A percentile compares a stretch with the other conserved stretches of the same genome.
Evolutionary conservation across 1,140 invertebrate genomes (phyloP).

Genomic region (Yoshiicerus persimilis): DNA sequence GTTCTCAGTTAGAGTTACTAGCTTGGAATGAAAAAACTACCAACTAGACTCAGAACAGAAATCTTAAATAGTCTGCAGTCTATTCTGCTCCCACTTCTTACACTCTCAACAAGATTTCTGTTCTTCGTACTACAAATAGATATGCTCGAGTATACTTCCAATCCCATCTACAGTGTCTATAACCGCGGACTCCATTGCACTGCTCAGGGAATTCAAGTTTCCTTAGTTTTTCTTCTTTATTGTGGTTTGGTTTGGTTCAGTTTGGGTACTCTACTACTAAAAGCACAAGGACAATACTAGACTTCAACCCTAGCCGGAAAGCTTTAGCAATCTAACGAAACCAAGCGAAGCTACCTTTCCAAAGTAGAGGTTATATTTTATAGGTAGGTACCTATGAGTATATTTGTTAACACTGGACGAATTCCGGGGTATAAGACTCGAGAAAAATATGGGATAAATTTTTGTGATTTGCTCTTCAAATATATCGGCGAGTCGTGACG

Average conservation of each 20-base stretch:
- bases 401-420: neutral
- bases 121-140: neutral
- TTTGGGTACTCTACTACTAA: no score
- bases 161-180: no score
- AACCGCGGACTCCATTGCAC: no score
- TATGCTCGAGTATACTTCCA: no score
- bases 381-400: no score
- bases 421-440: neutral
- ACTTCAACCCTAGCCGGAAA: no score
- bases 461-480: constrained; percentile 32
- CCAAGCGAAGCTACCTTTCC: no score
- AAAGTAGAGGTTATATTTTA: no score
- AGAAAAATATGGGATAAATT: constrained; percentile 34
- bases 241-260: no score
- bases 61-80: neutral
- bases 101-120: neutral
- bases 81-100: neutral
- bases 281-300: no score
- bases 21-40: neutral
- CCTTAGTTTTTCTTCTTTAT: neutral
- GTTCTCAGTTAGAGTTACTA: neutral
- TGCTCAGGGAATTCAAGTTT: neutral
- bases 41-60: neutral
- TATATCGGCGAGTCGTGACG: constrained; percentile 42
- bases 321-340: no score